Conservation (phyloP, 2,888 invertebrate genomes). For the Drosophila anomalata region DNA sequence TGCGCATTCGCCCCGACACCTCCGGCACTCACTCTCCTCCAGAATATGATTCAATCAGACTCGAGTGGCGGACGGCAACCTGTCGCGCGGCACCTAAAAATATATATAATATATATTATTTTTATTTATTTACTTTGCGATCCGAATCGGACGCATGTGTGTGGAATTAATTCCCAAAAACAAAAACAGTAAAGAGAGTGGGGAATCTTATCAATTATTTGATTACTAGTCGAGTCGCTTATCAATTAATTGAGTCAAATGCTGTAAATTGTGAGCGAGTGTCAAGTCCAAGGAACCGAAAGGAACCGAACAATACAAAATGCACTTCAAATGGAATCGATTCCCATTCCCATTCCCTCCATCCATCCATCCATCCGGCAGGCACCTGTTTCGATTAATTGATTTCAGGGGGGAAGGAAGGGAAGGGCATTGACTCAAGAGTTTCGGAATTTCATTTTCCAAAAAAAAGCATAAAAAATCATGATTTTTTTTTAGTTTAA, state of each 20-base stretch:
- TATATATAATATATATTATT: not conserved
- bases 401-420: no score
- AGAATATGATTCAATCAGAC: conserved; percentile 33
- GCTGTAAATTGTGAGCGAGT: conserved; percentile 38
- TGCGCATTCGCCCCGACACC: conserved; percentile 1
- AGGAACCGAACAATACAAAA: not conserved
- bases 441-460: no score
- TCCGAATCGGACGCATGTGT: conserved; percentile 7
- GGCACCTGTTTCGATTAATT: no score
- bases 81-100: conserved; percentile 27
- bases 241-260: conserved; percentile 52
- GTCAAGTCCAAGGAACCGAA: conserved; percentile 24
- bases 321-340: conserved; percentile 1
- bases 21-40: not conserved
- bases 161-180: conserved; percentile 32
- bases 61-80: conserved; percentile 37
- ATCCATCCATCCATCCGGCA: no score
- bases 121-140: not conserved
- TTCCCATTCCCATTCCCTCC: no score
- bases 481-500: no score
- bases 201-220: conserved; percentile 47
- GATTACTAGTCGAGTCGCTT: conserved; percentile 46
- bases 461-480: no score
- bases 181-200: not conserved
- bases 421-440: no score